Base-by-base conservation (phyloP, 2,113 vertebrate genomes). In the human (Homo sapiens) region DNA sequence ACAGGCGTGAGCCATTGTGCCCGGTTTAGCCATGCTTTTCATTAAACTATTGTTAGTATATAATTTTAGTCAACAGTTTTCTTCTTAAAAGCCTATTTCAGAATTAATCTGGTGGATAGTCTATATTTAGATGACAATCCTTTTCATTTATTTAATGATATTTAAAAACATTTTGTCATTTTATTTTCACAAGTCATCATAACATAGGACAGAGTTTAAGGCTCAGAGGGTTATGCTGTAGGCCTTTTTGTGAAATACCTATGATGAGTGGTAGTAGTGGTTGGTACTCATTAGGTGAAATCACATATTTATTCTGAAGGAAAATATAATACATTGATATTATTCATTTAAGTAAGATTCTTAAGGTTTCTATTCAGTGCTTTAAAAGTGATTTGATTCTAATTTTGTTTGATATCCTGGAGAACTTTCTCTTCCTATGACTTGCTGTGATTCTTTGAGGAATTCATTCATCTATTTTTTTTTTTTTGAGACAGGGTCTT, bases 301-400 rank as follows among this genome's bases (percentile, higher is more conserved):
- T 82, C 35, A 89, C 4, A 16, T 55, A 32, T 40, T 57, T 43
- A 32, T 91, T 85, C 57, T 61, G 59, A 90, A 30, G 25, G 83
- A 93, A 95, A 87, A 79, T 43, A 76, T 88, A 27, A 8, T 50
- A 32, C 14, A 40, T 43, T 48, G 45, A 17, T 90, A n/a, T 8
- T 90, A 8, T 83, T 93, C 23, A 80, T 90, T 92, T 94, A 87
- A 73, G 86, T 76, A 43, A 76, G 22, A 61, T 68, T 23, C 27
- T 81, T 92, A 22, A 55, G 43, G 9, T 78, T 93, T 97, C 93
- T 83, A 59, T 94, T 64, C 5, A 61, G 13, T 48, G 35, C 50
- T 97, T 96, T 52, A 50, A 78, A 91, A 89, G 48, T 86, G 57
- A 79, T 95, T 92, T 87, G 45, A 88, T 94, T 38, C 2, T 48